Base-by-base conservation (phyloP, 2,113 vertebrate species). In the Nibea coibor region DNA sequence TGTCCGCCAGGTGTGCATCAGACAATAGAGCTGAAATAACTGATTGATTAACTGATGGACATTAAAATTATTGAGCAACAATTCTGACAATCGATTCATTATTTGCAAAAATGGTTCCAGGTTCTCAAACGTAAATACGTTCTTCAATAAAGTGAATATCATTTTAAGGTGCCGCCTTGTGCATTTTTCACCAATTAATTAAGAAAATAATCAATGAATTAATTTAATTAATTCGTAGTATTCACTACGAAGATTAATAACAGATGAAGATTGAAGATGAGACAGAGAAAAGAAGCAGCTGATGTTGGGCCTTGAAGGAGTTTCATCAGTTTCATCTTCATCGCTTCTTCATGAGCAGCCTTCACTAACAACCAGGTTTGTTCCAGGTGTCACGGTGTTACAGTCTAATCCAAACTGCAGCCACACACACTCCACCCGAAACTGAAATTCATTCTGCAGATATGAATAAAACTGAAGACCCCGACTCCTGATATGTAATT, bases 381-480 rank as follows among this genome's bases (percentile, higher is more conserved):
- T 20, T 16, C 6, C 16, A 28, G 39, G 15, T 68, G 42, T 56
- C 19, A 54, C 77, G 48, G 3, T 16, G 65, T 71, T 31, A 35
- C 51, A 61, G 65, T 57, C 22, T 66, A 35, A 76, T 72, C 26
- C 45, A 42, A 31, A 24, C 63, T n/a, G 26, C 68, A 39, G 28
- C 68, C 48, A 16, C 35, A 2, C 7, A 19, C 7, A 19, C 24
- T 61, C 24, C 39, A 15, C 20, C 72, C 56, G 74, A 74, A 80
- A 87, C 19, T 84, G 67, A 74, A 74, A 84, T 66, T 54, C 62
- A 69, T 72, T 80, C 65, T 66, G 72, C 65, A 64, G 65, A 63
- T 48, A 64, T 82, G 66, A 88, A 87, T 71, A 71, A 77, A 78
- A 67, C 47, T n/a, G 73, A 62, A 59, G 71, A 74, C 83, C 69